phyloP scores from a whole-genome alignment of 2,797 vertebrate species.

The Anisognathus igniventris region DNA sequence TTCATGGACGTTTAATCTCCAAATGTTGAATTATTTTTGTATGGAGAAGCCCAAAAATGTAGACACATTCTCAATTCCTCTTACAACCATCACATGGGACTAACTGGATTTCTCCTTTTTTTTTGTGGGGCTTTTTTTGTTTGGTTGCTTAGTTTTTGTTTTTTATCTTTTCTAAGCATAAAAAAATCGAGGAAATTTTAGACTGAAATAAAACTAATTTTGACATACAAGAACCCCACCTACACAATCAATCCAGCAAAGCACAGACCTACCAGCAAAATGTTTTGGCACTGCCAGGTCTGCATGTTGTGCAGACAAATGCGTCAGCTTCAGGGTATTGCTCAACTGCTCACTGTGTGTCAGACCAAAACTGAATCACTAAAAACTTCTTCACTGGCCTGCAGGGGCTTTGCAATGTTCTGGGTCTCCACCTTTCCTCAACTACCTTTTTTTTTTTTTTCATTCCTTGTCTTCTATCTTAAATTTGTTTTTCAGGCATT shows the following conservation, averaged over 20 bases:
- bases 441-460: not conserved
- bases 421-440: not conserved
- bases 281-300: not conserved
- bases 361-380: not conserved
- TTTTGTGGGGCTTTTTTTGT: not conserved
- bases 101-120: not conserved
- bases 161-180: not conserved
- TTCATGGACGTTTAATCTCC: not conserved
- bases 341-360: not conserved
- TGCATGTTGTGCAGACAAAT: not conserved
- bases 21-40: not conserved
- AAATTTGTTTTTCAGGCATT: not conserved
- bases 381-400: not conserved
- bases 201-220: not conserved
- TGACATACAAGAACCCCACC: not conserved
- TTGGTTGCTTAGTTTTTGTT: not conserved
- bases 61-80: not conserved
- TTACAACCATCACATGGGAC: not conserved
- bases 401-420: not conserved
- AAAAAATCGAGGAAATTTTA: not conserved
- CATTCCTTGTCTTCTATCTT: not conserved
- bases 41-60: not conserved
- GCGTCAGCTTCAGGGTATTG: not conserved
- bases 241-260: not conserved
- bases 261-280: not conserved